These are phyloP conservation scores for Pseudoatta argentina DNA, from an alignment of 1,140 invertebrate species.

Conservation along the genomic window DNA sequence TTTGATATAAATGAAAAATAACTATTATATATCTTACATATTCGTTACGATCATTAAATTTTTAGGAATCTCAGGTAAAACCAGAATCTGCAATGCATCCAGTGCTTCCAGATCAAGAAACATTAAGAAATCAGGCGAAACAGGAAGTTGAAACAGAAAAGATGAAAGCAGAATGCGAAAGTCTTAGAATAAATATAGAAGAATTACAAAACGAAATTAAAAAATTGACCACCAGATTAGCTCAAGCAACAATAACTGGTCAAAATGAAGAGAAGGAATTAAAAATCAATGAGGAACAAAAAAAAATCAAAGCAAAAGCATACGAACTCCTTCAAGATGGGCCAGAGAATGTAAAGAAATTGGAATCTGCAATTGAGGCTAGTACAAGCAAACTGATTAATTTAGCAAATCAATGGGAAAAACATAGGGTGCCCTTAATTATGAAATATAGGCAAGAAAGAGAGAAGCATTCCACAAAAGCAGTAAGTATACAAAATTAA, in stretches of 20 bases:
- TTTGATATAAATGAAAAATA: too few species aligned
- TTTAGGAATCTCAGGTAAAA: slow-evolving; percentile 65
- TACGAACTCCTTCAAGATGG: slow-evolving; percentile 89
- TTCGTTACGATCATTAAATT: slow-evolving; percentile 21
- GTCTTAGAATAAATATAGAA: slow-evolving; percentile 79
- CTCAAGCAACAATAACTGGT: slow-evolving; percentile 75
- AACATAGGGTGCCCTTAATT: slow-evolving; percentile 89
- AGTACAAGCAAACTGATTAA: slow-evolving; percentile 88
- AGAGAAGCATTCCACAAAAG: slow-evolving; percentile 87
- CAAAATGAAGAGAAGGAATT: slow-evolving; percentile 84
- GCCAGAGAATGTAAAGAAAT: slow-evolving; percentile 89
- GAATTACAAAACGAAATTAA: slow-evolving; percentile 82
- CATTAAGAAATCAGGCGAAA: slow-evolving; percentile 50
- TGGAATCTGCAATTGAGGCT: slow-evolving; percentile 88
- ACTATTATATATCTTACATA: not conserved
- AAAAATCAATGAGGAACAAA: slow-evolving; percentile 83
- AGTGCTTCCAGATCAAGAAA: slow-evolving; percentile 44
- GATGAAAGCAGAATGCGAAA: slow-evolving; percentile 82
- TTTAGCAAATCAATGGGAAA: slow-evolving; percentile 91
- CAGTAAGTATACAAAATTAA: slow-evolving; percentile 84
- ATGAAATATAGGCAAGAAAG: slow-evolving; percentile 88
- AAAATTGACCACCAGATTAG: slow-evolving; percentile 80
- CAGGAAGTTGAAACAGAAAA: slow-evolving; percentile 71
- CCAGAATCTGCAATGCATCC: not conserved
- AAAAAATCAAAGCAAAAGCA: slow-evolving; percentile 88